Evolutionary conservation across 2,888 invertebrate genomes (phyloP), one percentile per base, ranked within the genome.

Genomic region (Campoplex nolae): DNA sequence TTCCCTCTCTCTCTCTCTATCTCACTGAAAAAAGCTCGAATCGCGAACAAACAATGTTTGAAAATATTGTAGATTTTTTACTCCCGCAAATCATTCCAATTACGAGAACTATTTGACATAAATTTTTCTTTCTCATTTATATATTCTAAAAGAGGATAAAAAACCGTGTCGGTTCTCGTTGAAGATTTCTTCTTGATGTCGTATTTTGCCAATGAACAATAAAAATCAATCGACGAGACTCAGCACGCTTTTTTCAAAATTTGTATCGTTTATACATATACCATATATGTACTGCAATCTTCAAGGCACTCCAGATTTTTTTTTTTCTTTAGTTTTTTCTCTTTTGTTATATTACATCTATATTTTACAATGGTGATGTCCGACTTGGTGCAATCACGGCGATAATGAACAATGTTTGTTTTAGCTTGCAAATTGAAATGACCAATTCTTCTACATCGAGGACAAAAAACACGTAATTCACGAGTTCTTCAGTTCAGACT

Each of bases 231-330:
- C 54, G 13, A 70, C 70, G 56, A 70, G 73, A 71, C 65, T 74
- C 75, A 45, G 90, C 89, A 13, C 28, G 28, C 28, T 62, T 90
- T 89, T 86, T 42, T 42, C 6, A 38, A n/a, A 81, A 85, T 89
- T 89, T 85, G 86, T 88, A 88, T 89, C 89, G 89, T 91, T 86
- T 89, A 91, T 90, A 91, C 91, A 90, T 90, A 91, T 92, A 92
- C 90, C 45, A 86, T 89, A 80, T 90, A 92, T 92, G 91, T 92
- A 92, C 93, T 92, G 91, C 93, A 93, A 92, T 94, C 92, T 94
- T 93, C 93, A 94, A 94, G 94, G 94, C 94, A 94, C 94, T 94
- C 94, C 94, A 93, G 93, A 93, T 94, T 93, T 94, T 85, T 86
- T 81, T 58, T 76, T 54, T 77, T 58, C 71, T 74, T 68, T 76